Evolutionary conservation across 2,888 invertebrate genomes (phyloP), one percentile per base, ranked within the genome.

Genomic region (Mechanitis mazaeus): DNA sequence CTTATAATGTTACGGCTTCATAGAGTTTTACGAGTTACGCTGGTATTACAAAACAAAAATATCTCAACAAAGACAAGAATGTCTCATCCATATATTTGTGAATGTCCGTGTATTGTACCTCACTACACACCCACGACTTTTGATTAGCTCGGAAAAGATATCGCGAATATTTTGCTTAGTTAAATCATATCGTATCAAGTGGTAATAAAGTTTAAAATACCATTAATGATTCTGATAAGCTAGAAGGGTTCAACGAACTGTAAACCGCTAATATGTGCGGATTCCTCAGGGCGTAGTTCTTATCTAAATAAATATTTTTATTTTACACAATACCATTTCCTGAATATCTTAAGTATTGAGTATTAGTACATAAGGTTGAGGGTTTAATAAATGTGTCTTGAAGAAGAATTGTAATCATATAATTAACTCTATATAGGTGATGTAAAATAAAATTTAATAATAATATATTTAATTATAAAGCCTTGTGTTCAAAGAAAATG

Each of bases 171-270:
- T 54, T 54, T n/a, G 1, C 31, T 50, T 11, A 7, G 7, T 31
- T 28, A 9, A 9, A 46, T 33, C n/a, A 11, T 45, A 28, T 35
- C 54, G 47, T 63, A 57, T 59, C 1, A 28, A 0, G 1, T n/a
- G 9, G 5, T 1, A 1, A 38, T 55, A 55, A 47, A 54, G 60
- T 59, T 20, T 9, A 65, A 33, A 55, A 11, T 65, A 4, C 12
- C 46, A 38, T 47, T n/a, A n/a, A 28, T 9, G 12, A 9, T 59
- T n/a, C 2, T 5, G 47, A 46, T 35, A 31, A 61, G 63, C 55
- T 58, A 45, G 58, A 56, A 59, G 54, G 61, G 67, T 64, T 61
- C 63, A 64, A 28, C 60, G 61, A 64, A 66, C 63, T 64, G 47
- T 54, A 63, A 46, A 56, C 46, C 54, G 56, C 62, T 50, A 60